Base-by-base conservation (phyloP, 2,113 vertebrate genomes). In the Proteles cristata region DNA sequence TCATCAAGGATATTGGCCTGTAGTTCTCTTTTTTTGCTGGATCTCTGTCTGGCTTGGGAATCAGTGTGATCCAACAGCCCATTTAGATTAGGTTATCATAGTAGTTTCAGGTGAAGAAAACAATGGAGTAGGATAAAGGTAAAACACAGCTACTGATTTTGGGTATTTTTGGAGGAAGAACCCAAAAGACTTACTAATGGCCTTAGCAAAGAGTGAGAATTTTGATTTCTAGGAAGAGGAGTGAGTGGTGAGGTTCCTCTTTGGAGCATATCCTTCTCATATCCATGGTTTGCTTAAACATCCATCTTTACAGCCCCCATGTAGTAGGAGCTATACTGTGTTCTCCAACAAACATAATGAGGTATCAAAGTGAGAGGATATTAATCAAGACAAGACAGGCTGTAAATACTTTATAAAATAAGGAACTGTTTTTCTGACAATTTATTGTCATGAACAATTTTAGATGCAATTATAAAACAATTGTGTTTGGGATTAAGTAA, bases 341-440 rank as follows among this genome's bases (percentile, higher is more conserved):
- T 71, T 94, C 50, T 83, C 43, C 33, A 76, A 53, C 5, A 63
- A 45, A 88, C 6, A 74, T 10, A 25, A 96, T n/a, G 35, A 86
- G 43, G 50, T 83, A 90, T 25, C 53, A 92, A 74, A 96, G 25
- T 58, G 53, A 96, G 23, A 94, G 15, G 10, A 89, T 58, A 83
- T 94, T 94, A 83, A 90, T 23, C 33, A 94, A 94, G 25, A 3
- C 77, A 85, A 69, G 3, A 68, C 0, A 63, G 28, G 43, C 15
- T 92, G 39, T 76, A 77, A 90, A 81, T 76, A 96, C 33, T 84
- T 95, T 61, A 82, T 93, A 61, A 96, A 71, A 96, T 45, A 93
- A 66, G 6, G 23, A 87, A 92, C 25, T 93, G n/a, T 14, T 80
- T 90, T 58, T 88, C 45, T 94, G 61, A 90, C 15, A 83, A 48